Evolutionary conservation across 2,113 vertebrate species (phyloP).

Genomic region (Shinisaurus crocodilurus): DNA sequence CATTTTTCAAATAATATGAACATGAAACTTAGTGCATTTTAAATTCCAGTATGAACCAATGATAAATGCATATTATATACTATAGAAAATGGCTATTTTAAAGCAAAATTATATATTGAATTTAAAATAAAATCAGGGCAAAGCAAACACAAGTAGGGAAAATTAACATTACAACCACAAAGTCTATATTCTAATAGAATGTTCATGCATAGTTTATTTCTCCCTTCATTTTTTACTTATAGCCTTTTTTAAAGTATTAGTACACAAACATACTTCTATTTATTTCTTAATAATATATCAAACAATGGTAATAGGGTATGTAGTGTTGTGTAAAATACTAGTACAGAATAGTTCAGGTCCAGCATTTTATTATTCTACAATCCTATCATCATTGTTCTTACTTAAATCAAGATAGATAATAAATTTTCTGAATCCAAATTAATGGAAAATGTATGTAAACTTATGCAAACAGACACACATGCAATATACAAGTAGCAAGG

Average conservation of each 20-base stretch:
- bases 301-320: background rate
- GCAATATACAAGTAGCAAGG: background rate
- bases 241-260: background rate
- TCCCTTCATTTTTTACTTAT: background rate
- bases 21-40: slow-evolving; percentile 48
- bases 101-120: background rate
- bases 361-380: background rate
- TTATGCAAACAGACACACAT: background rate
- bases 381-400: background rate
- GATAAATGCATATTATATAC: background rate
- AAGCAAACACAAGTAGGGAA: background rate
- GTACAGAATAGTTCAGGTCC: background rate
- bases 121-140: background rate
- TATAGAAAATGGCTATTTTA: background rate
- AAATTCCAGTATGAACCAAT: background rate
- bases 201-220: background rate
- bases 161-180: background rate
- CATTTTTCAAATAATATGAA: background rate
- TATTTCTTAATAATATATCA: no score
- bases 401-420: no score
- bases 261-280: background rate
- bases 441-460: no score
- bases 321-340: background rate
- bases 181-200: background rate
- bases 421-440: slow-evolving; percentile 11